Evolutionary conservation across 2,113 vertebrate genomes (phyloP).

Genomic region (Chamaetylas fuelleborni): DNA sequence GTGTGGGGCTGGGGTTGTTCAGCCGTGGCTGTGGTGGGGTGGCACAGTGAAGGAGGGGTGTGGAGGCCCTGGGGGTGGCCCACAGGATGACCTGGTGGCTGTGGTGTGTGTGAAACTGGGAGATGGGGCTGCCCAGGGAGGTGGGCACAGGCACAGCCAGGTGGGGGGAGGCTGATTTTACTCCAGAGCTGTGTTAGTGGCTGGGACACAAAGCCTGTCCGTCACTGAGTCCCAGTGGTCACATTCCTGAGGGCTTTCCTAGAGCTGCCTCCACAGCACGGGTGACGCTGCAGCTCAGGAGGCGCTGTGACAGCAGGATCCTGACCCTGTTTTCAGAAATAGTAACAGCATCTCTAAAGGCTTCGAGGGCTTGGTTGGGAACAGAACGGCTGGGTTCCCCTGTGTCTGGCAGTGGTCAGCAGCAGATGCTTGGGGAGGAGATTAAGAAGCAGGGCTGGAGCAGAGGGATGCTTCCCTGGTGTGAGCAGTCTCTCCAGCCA

Average conservation of each 20-base stretch:
- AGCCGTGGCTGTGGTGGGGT: not conserved
- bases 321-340: conserved; percentile 10
- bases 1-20: not conserved
- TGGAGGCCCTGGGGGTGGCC: not conserved
- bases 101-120: not conserved
- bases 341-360: conserved; percentile 7
- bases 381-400: not conserved
- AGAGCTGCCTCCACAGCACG: not conserved
- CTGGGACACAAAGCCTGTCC: not conserved
- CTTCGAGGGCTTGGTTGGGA: not conserved
- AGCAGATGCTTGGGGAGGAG: not conserved
- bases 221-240: not conserved
- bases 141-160: not conserved
- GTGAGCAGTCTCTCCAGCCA: not conserved
- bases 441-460: not conserved
- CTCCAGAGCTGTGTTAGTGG: not conserved
- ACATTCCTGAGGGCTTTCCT: not conserved
- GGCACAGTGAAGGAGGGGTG: not conserved
- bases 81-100: not conserved
- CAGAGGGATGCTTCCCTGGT: not conserved
- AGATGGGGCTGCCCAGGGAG: not conserved
- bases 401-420: not conserved
- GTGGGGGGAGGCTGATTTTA: not conserved
- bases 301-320: conserved; percentile 17
- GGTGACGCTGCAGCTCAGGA: conserved; percentile 2